phyloP scores from a whole-genome alignment of 2,888 invertebrate genomes.

The Apocheima hispidaria region DNA sequence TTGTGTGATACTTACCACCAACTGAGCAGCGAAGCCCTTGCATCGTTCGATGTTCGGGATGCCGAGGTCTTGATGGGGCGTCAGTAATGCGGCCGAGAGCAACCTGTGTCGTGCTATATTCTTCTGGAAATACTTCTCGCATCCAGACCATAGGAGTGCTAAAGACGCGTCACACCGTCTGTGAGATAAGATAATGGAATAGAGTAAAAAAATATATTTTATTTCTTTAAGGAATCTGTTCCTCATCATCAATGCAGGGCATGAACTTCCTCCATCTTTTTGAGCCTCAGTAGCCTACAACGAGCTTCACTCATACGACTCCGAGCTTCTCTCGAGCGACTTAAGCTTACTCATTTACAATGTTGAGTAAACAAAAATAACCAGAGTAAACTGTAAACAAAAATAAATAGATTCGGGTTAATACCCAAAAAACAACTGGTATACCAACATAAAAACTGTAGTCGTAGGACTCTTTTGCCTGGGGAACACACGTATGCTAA shows the following conservation, averaged over 20 bases:
- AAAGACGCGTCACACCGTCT: conserved; percentile 83
- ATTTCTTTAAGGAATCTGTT: not conserved
- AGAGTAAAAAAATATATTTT: not conserved
- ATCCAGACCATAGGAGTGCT: conserved; percentile 89
- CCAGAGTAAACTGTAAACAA: no score
- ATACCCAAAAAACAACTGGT: no score
- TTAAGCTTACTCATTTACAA: no score
- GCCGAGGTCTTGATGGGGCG: conserved; percentile 92
- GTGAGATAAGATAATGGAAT: not conserved
- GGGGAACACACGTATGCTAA: no score
- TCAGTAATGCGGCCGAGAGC: conserved; percentile 86
- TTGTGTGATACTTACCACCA: conserved; percentile 85
- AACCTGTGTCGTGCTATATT: conserved; percentile 89
- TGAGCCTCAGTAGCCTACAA: no score
- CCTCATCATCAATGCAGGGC: not conserved
- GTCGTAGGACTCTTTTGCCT: no score
- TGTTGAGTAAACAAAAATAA: no score
- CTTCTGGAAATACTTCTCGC: conserved; percentile 91
- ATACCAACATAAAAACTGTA: no score
- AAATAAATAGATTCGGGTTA: no score
- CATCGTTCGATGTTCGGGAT: conserved; percentile 93
- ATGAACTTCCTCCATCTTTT: no score
- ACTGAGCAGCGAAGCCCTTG: conserved; percentile 93
- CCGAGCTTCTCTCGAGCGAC: no score
- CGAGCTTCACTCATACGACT: no score